Evolutionary conservation across 2,113 vertebrate genomes (phyloP).

Genomic region (Anarhynchus alexandrinus): DNA sequence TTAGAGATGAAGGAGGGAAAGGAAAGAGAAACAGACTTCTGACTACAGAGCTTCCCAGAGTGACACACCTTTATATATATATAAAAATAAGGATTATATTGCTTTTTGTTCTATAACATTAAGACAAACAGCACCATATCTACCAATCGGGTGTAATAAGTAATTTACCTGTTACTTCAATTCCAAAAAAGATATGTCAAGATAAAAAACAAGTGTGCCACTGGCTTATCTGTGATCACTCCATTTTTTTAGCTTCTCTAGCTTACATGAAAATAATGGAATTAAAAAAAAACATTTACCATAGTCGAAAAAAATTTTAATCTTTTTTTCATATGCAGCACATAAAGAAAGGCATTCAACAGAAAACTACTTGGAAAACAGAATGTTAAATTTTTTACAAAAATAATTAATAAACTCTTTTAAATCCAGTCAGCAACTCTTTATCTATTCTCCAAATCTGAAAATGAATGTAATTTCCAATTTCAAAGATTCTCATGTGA

Average conservation of each 20-base stretch:
- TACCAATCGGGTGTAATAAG: background rate
- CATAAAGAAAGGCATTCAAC: background rate
- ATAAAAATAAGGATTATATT: background rate
- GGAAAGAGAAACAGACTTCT: background rate
- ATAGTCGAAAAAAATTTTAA: background rate
- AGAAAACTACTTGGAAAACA: background rate
- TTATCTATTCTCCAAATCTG: background rate
- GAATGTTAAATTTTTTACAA: background rate
- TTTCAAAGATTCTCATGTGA: background rate
- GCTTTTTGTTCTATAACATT: background rate
- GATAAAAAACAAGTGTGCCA: background rate
- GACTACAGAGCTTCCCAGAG: background rate
- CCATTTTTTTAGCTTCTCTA: background rate
- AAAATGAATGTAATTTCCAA: background rate
- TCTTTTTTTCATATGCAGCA: background rate
- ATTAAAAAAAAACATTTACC: background rate
- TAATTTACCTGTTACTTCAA: background rate
- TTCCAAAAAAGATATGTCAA: background rate
- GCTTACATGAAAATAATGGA: background rate
- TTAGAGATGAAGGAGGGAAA: background rate
- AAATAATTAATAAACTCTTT: background rate
- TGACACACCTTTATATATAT: background rate
- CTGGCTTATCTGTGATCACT: background rate
- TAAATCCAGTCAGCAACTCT: background rate
- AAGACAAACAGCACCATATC: accelerated